These are phyloP conservation scores for Scyliorhinus canicula DNA, from an alignment of 2,797 vertebrate species.

Conservation along the genomic window DNA sequence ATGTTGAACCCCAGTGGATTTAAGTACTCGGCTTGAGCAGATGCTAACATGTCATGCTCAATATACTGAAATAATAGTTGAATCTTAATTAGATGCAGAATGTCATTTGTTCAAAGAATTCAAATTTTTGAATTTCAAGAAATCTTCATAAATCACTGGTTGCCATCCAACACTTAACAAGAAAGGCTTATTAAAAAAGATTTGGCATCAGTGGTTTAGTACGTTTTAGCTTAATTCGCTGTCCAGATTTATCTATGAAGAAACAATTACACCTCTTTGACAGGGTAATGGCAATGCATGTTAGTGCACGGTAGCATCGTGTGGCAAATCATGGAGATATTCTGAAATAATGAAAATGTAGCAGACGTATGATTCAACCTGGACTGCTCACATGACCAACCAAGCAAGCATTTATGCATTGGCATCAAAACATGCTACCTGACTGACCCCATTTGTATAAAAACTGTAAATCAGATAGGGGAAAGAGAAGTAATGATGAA, in stretches of 20 bases:
- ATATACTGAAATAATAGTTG: slow-evolving; percentile 10
- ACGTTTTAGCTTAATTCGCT: neutral
- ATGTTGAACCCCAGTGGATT: neutral
- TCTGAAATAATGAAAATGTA: neutral
- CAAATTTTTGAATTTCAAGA: slow-evolving; percentile 20
- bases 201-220: neutral
- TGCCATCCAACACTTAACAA: neutral
- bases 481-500: too few relatives aligned
- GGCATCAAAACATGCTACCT: neutral
- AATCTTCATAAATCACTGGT: neutral
- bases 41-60: neutral
- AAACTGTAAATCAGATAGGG: too few relatives aligned
- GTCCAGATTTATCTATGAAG: neutral
- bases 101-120: neutral
- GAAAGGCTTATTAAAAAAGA: neutral
- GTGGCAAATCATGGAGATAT: neutral
- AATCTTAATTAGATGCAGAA: neutral
- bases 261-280: neutral
- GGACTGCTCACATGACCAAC: neutral
- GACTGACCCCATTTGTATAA: too few relatives aligned
- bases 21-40: slow-evolving; percentile 4
- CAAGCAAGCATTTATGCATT: neutral
- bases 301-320: neutral
- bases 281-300: neutral
- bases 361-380: neutral